These are phyloP conservation scores for Guaruba guarouba DNA, from an alignment of 2,113 vertebrate genomes.

Conservation along the genomic window DNA sequence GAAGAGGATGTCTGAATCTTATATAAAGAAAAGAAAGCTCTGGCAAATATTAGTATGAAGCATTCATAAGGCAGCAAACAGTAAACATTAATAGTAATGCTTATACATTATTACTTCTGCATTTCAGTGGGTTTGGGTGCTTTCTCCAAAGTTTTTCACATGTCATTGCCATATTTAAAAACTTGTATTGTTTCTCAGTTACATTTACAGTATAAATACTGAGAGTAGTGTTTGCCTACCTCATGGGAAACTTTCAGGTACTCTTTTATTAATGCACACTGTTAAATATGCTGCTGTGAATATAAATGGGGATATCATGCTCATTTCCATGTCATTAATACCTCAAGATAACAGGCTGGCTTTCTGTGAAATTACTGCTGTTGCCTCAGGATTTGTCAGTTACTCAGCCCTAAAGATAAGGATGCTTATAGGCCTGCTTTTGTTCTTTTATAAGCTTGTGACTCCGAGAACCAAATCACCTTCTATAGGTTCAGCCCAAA, in stretches of 20 bases:
- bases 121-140: not conserved
- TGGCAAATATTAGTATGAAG: not conserved
- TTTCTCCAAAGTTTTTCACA: not conserved
- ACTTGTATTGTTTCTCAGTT: not conserved
- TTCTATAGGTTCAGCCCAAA: not conserved
- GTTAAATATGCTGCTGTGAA: not conserved
- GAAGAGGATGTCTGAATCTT: not conserved
- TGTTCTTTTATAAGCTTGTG: not conserved
- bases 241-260: not conserved
- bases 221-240: not conserved
- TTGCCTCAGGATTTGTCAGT: not conserved
- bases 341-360: not conserved
- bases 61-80: not conserved
- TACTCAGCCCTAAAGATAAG: not conserved
- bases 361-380: not conserved
- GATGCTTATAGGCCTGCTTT: not conserved
- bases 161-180: not conserved
- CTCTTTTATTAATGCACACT: not conserved
- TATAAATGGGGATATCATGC: not conserved
- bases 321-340: not conserved
- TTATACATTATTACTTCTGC: not conserved
- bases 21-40: not conserved
- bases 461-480: not conserved
- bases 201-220: not conserved
- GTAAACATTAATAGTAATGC: not conserved